Conservation (phyloP, 1,140 invertebrate species). For the Drosophila truncata region DNA sequence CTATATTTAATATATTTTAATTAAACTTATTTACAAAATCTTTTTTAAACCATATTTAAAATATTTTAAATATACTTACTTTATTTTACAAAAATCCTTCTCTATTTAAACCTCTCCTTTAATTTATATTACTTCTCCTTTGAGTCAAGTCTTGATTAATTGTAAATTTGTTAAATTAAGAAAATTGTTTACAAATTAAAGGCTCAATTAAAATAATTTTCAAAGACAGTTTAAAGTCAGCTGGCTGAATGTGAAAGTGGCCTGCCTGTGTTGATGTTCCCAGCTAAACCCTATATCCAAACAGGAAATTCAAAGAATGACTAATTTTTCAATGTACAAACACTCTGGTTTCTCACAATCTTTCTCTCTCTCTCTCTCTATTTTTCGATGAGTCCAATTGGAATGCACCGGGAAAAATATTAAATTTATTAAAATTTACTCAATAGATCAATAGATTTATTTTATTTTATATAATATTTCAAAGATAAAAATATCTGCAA, state of each 20-base stretch:
- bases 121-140: background rate
- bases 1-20: background rate
- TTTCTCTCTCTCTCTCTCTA: background rate
- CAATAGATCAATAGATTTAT: background rate
- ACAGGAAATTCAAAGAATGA: constrained; percentile 47
- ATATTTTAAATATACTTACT: background rate
- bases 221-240: background rate
- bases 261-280: constrained; percentile 8
- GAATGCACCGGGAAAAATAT: background rate
- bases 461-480: background rate
- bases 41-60: too few species aligned
- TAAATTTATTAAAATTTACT: background rate
- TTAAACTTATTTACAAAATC: rapidly evolving
- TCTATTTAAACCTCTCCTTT: background rate
- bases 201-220: background rate
- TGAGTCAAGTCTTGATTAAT: background rate
- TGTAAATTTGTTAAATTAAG: background rate
- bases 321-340: constrained; percentile 46
- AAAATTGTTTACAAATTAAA: background rate
- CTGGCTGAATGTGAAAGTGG: constrained; percentile 7
- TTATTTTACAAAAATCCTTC: background rate
- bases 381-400: constrained; percentile 32
- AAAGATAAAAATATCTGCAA: background rate
- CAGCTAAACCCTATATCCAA: constrained; percentile 1
- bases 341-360: constrained; percentile 19